These are phyloP conservation scores for Urocolius indicus DNA, from an alignment of 2,113 vertebrate genomes.

Conservation along the genomic window DNA sequence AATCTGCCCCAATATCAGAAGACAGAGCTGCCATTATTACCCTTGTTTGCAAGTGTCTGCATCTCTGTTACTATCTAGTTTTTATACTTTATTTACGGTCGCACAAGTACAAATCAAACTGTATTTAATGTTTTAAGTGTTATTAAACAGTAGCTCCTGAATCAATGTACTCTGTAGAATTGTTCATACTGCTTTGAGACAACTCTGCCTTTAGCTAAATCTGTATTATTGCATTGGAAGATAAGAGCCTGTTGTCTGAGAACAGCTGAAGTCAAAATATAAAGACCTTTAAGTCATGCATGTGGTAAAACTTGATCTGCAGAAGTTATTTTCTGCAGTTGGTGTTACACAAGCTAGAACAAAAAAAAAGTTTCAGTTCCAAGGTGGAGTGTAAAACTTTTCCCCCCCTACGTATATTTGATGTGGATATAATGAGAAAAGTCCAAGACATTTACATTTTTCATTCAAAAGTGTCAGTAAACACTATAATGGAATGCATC, in stretches of 20 bases:
- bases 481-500: neutral
- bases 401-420: neutral
- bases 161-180: neutral
- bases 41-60: neutral
- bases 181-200: neutral
- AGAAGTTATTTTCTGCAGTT: slow-evolving; percentile 15
- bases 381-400: neutral
- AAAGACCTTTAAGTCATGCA: neutral
- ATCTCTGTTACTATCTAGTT: neutral
- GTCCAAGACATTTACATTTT: neutral
- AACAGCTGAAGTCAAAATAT: slow-evolving; percentile 34
- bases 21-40: neutral
- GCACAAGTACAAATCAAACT: neutral
- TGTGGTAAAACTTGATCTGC: neutral
- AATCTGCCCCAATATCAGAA: neutral
- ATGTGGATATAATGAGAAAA: neutral
- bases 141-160: neutral
- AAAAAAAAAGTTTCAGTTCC: neutral
- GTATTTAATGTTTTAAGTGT: neutral
- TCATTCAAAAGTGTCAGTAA: neutral
- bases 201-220: neutral
- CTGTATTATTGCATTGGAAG: neutral
- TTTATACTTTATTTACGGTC: neutral
- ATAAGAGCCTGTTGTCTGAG: slow-evolving; percentile 6
- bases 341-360: neutral